Evolutionary conservation across 2,797 vertebrate genomes (phyloP), one percentile per base, ranked within the genome.

Genomic region (Alfaro cultratus): DNA sequence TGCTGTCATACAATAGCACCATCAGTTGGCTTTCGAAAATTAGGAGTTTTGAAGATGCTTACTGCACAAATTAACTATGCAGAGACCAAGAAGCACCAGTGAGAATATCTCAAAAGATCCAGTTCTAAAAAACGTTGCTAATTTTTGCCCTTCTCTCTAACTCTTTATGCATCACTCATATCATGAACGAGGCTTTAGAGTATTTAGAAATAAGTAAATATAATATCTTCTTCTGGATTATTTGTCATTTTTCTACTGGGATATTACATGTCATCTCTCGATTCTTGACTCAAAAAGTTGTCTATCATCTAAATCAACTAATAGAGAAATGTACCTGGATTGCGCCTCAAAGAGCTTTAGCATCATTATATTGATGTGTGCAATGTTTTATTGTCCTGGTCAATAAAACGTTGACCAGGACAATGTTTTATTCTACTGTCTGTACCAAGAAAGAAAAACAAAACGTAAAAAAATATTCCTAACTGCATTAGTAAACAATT

Each of bases 1-100:
- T 74, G 73, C 46, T 77, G 13, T 21, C 41, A 76, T 82, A 78
- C 76, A 70, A 74, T 51, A 75, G 64, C 45, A 51, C 79, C 93
- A 94, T 91, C 89, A 94, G 92, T 85, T 82, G 81, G 68, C 86
- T 86, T 81, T 83, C 70, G 86, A 76, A 75, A 6, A 70, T 80
- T 49, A 85, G 78, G 21, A 51, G 67, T 79, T 74, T 55, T 16
- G 21, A 15, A 41, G 7, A n/a, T 18, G 51, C 51, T 74, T 45
- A n/a, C 11, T 39, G 34, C 31, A 67, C 16, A 70, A 41, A 43
- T 70, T 2, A 15, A n/a, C 23, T n/a, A n/a, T 70, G 21, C 62
- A 68, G 21, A 26, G 10, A 43, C 23, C 10, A 15, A 12, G 67
- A 15, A 70, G 67, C 67, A 10, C 8, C 18, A 39, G 10, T 39